Conservation (phyloP, 2,888 invertebrate species). For the Pyralis farinalis region DNA sequence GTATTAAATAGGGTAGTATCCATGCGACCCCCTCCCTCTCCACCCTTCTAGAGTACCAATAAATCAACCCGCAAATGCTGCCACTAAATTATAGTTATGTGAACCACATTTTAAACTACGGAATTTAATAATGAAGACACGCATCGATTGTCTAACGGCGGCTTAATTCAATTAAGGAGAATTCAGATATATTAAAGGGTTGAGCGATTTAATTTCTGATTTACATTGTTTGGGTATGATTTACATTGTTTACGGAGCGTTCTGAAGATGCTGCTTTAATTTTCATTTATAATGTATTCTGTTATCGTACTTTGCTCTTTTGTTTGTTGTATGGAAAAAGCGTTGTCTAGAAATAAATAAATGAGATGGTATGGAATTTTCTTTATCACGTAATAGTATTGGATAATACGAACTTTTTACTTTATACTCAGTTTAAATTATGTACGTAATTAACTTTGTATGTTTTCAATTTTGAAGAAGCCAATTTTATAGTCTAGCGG, state of each 20-base stretch:
- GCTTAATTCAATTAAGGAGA: conserved; percentile 63
- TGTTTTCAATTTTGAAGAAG: no score
- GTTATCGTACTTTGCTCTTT: neutral
- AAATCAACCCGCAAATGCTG: conserved; percentile 45
- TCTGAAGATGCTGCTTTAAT: neutral
- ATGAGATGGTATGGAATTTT: no score
- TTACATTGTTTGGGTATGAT: conserved; percentile 23
- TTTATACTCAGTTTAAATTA: no score
- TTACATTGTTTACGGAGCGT: conserved; percentile 1
- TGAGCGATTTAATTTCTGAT: conserved; percentile 42
- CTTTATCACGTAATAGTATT: no score
- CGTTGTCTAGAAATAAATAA: no score
- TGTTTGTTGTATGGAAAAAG: neutral
- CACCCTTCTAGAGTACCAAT: conserved; percentile 39
- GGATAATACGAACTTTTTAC: no score
- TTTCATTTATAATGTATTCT: neutral
- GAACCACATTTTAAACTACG: conserved; percentile 72
- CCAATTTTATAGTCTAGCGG: no score
- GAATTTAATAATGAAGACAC: conserved; percentile 72
- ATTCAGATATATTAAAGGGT: conserved; percentile 52
- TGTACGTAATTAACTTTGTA: no score
- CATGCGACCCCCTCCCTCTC: no score
- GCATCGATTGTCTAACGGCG: conserved; percentile 75
- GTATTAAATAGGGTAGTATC: no score
- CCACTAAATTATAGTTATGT: conserved; percentile 67